Percentiles rank a stretch among this genome's conserved stretches.
These are phyloP conservation scores for Rutilus rutilus DNA, from an alignment of 2,113 vertebrate genomes.

Conservation along the genomic window DNA sequence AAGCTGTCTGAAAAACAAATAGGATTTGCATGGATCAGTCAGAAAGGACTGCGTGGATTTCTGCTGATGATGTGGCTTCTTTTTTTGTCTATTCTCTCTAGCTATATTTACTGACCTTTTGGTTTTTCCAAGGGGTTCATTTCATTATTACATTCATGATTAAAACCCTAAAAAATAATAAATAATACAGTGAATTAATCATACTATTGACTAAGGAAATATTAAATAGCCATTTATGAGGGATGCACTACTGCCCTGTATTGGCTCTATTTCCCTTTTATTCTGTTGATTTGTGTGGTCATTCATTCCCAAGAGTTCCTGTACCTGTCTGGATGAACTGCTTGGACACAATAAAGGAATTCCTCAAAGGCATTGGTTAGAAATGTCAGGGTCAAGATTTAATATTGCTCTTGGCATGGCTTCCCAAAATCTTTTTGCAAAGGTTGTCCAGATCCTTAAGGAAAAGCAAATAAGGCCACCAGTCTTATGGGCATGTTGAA, in stretches of 20 bases:
- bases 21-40: not conserved
- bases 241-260: not conserved
- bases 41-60: constrained; percentile 4
- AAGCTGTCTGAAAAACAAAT: not conserved
- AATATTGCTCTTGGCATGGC: constrained; percentile 2
- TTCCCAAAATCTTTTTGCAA: constrained; percentile 12
- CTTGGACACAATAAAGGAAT: constrained; percentile 3
- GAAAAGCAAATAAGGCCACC: constrained; percentile 7
- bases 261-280: not conserved
- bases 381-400: constrained; percentile 16
- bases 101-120: not conserved
- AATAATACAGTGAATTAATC: not conserved
- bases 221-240: not conserved
- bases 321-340: not conserved
- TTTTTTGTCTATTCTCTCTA: not conserved
- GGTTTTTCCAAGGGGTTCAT: not conserved
- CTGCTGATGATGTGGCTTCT: not conserved
- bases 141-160: not conserved
- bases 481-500: not conserved
- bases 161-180: not conserved
- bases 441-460: constrained; percentile 27
- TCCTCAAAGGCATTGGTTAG: not conserved
- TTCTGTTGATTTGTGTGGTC: not conserved
- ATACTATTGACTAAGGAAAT: constrained; percentile 1
- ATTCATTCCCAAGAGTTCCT: not conserved